Percentiles rank a stretch among this genome's conserved stretches.
phyloP scores from a whole-genome alignment of 2,797 vertebrate genomes.

The Apogon hyalosoma region DNA sequence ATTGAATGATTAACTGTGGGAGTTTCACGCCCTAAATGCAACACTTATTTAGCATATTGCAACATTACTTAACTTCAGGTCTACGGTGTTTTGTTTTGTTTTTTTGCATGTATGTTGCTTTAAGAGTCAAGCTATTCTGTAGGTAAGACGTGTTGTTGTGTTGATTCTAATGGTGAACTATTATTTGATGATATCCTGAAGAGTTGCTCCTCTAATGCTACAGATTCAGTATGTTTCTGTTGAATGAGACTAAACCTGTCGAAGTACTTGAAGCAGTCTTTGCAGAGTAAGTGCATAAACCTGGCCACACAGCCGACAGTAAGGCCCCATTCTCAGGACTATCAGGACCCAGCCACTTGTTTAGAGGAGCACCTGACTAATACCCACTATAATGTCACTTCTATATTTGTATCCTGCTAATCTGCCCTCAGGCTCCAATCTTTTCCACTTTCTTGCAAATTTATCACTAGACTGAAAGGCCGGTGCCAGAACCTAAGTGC shows the following conservation, averaged over 20 bases:
- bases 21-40: too few species aligned
- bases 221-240: conserved; percentile 23
- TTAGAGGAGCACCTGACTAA: conserved; percentile 86
- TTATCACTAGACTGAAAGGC: conserved; percentile 94
- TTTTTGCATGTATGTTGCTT: too few species aligned
- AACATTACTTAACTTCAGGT: too few species aligned
- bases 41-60: too few species aligned
- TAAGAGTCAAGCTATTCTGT: too few species aligned
- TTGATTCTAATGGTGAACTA: too few species aligned
- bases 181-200: conserved; percentile 12
- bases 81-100: too few species aligned
- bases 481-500: conserved; percentile 90
- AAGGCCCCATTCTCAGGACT: conserved; percentile 70
- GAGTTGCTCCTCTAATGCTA: background rate
- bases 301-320: conserved; percentile 56
- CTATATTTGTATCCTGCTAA: conserved; percentile 90
- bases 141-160: too few species aligned
- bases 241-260: conserved; percentile 51
- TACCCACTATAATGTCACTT: conserved; percentile 86
- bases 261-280: conserved; percentile 56
- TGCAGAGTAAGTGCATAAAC: conserved; percentile 59
- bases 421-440: conserved; percentile 85
- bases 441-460: conserved; percentile 90
- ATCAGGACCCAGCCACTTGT: conserved; percentile 84
- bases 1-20: too few species aligned